A percentile compares a stretch with the other conserved stretches of the same genome.
These are phyloP conservation scores for Panopea generosa DNA, from an alignment of 2,888 invertebrate species.

Conservation along the genomic window DNA sequence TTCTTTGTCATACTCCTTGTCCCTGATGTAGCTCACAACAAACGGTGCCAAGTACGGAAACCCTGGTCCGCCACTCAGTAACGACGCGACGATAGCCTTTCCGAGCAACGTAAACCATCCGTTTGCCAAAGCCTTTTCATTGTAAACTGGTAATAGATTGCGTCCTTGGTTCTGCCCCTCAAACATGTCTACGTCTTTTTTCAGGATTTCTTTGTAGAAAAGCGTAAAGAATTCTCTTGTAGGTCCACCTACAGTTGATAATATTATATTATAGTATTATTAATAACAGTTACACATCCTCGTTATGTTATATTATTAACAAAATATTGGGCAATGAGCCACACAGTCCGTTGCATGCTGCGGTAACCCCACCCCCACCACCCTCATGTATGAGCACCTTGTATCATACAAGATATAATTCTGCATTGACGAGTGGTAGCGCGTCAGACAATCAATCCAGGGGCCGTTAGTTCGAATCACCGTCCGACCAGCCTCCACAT, in stretches of 20 bases:
- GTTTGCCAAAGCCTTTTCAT: slow-evolving; percentile 49
- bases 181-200: slow-evolving; percentile 56
- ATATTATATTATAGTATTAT: too few relatives aligned
- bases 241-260: slow-evolving; percentile 52
- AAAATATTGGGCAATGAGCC: too few relatives aligned
- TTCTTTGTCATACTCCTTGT: slow-evolving; percentile 51
- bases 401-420: too few relatives aligned
- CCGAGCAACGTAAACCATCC: slow-evolving; percentile 52
- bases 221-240: slow-evolving; percentile 64
- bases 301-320: too few relatives aligned
- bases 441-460: too few relatives aligned
- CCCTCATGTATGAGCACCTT: background rate
- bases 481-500: too few relatives aligned
- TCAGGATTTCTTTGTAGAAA: slow-evolving; percentile 54
- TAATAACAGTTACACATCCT: too few relatives aligned
- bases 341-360: background rate
- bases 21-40: slow-evolving; percentile 55
- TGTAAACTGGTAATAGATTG: slow-evolving; percentile 58
- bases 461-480: too few relatives aligned
- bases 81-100: slow-evolving; percentile 54
- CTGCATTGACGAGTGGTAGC: too few relatives aligned
- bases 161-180: slow-evolving; percentile 61
- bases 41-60: slow-evolving; percentile 64
- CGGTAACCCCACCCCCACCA: background rate
- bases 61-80: slow-evolving; percentile 56